A percentile compares a stretch with the other conserved stretches of the same genome.
Evolutionary conservation across 2,113 vertebrate genomes (phyloP).

Genomic region (Toxotes jaculatrix): DNA sequence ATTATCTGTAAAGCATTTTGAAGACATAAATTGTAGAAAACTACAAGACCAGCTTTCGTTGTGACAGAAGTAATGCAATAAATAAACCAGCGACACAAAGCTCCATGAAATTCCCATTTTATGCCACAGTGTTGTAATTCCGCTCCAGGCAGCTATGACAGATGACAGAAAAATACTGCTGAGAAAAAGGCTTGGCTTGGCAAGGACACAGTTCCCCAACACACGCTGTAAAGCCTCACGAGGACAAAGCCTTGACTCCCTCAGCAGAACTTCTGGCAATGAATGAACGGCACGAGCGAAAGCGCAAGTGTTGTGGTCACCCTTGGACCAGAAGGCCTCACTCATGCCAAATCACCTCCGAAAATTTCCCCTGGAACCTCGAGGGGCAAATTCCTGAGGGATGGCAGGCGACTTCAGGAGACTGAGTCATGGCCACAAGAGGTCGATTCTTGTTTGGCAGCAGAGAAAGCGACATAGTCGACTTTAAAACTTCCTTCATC

Average conservation of each 20-base stretch:
- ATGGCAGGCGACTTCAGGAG: slow-evolving; percentile 48
- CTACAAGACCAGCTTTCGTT: not conserved
- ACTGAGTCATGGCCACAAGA: slow-evolving; percentile 60
- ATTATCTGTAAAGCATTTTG: not conserved
- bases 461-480: slow-evolving; percentile 38
- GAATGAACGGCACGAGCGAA: slow-evolving; percentile 66
- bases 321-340: slow-evolving; percentile 58
- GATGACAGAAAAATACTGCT: slow-evolving; percentile 10
- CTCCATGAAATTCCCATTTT: not conserved
- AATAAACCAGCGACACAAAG: not conserved
- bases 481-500: slow-evolving; percentile 53
- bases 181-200: slow-evolving; percentile 24
- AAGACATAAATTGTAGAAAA: not conserved
- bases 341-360: slow-evolving; percentile 48
- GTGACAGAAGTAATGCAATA: not conserved
- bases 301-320: slow-evolving; percentile 71
- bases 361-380: slow-evolving; percentile 61
- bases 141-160: not conserved
- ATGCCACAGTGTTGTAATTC: slow-evolving; percentile 1
- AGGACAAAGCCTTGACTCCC: slow-evolving; percentile 29
- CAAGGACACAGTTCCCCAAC: slow-evolving; percentile 16
- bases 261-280: slow-evolving; percentile 19
- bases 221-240: slow-evolving; percentile 20
- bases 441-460: slow-evolving; percentile 61
- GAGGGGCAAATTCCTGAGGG: slow-evolving; percentile 60